Evolutionary conservation across 2,797 vertebrate species (phyloP).

Genomic region (Parotocinclus haroldoi): DNA sequence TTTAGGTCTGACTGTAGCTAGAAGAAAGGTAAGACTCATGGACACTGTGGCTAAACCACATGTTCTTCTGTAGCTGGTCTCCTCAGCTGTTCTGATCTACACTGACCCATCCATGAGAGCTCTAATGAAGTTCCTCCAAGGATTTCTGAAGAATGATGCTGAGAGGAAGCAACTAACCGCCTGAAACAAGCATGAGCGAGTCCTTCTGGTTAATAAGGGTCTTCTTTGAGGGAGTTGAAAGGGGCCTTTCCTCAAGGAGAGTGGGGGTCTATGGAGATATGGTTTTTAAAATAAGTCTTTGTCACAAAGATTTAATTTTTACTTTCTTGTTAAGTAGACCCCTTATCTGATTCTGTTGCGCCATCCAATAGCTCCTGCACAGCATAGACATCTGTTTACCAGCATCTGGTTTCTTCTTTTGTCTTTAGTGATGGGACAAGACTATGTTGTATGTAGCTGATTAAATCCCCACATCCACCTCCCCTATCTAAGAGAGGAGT

Average conservation of each 20-base stretch:
- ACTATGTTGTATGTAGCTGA: slow-evolving; percentile 47
- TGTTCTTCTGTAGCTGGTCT: slow-evolving; percentile 41
- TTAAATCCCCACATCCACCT: slow-evolving; percentile 54
- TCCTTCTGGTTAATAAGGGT: slow-evolving; percentile 68
- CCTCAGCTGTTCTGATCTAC: slow-evolving; percentile 57
- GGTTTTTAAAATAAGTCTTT: slow-evolving; percentile 69
- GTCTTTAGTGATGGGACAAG: slow-evolving; percentile 44
- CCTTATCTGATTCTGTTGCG: slow-evolving; percentile 59
- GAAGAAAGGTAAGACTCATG: slow-evolving; percentile 46
- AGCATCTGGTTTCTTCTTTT: slow-evolving; percentile 20
- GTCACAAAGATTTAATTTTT: slow-evolving; percentile 66
- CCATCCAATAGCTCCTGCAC: slow-evolving; percentile 29
- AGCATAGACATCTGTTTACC: slow-evolving; percentile 40
- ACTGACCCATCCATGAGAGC: slow-evolving; percentile 48
- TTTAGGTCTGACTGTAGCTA: slow-evolving; percentile 55
- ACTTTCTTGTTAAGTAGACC: slow-evolving; percentile 55
- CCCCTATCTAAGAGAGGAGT: slow-evolving; percentile 25
- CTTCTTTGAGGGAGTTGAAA: slow-evolving; percentile 72
- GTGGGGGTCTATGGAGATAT: slow-evolving; percentile 61
- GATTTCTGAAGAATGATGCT: slow-evolving; percentile 34
- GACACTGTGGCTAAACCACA: slow-evolving; percentile 38
- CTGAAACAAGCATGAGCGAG: slow-evolving; percentile 51
- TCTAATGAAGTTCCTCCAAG: slow-evolving; percentile 69
- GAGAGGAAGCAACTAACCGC: slow-evolving; percentile 30
- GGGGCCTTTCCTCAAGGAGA: slow-evolving; percentile 53